A percentile compares a stretch with the other conserved stretches of the same genome.
Evolutionary conservation across 2,888 invertebrate species (phyloP).

Genomic region (Apamea crenata): DNA sequence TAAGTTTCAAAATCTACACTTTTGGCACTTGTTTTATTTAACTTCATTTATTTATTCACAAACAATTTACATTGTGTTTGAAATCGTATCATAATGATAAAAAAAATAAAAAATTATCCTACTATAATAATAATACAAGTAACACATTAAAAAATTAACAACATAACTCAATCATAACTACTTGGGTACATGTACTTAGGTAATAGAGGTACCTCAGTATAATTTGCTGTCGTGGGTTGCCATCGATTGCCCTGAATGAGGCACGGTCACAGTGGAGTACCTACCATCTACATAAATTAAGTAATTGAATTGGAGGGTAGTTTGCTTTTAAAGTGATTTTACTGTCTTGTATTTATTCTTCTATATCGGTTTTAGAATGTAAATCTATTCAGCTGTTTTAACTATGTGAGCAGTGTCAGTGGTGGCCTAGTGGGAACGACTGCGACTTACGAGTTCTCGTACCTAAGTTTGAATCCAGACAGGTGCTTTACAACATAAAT

Average conservation of each 20-base stretch:
- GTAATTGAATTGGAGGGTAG: conserved; percentile 5
- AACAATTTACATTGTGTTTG: too few species aligned
- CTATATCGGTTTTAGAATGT: not conserved
- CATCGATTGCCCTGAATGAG: conserved; percentile 33
- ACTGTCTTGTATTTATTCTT: not conserved
- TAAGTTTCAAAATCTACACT: not conserved
- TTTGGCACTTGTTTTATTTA: not conserved
- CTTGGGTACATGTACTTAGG: not conserved
- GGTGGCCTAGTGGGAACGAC: too few species aligned
- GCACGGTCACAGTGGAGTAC: not conserved
- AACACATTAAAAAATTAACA: too few species aligned
- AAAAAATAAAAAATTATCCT: too few species aligned
- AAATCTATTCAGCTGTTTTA: not conserved
- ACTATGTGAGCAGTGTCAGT: not conserved
- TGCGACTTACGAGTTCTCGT: too few species aligned
- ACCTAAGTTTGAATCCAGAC: too few species aligned
- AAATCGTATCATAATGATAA: too few species aligned
- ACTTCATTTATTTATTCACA: too few species aligned
- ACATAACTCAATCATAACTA: too few species aligned
- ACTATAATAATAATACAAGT: too few species aligned
- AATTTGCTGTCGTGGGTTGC: conserved; percentile 8
- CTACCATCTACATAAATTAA: conserved; percentile 7
- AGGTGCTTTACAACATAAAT: too few species aligned
- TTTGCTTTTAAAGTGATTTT: conserved; percentile 3
- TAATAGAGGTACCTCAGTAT: conserved; percentile 13